Percentiles rank a stretch among this genome's conserved stretches.
Conservation (phyloP, 2,113 vertebrate species). For the Psittacula cyanocephala region DNA sequence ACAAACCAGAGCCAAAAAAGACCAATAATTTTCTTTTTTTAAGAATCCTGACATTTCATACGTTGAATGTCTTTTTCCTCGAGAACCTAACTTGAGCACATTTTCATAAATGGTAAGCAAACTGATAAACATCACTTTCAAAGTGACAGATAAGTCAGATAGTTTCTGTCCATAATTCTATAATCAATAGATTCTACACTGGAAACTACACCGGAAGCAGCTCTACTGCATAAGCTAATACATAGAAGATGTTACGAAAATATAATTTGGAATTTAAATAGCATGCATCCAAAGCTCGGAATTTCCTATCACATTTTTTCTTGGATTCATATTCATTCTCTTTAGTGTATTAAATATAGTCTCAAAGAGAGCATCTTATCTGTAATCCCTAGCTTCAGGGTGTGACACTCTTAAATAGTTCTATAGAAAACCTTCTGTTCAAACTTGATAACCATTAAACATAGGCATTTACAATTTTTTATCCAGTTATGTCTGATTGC, state of each 20-base stretch:
- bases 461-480: neutral
- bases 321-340: neutral
- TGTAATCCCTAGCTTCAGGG: constrained; percentile 14
- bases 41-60: neutral
- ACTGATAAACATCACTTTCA: neutral
- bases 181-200: neutral
- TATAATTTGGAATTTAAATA: constrained; percentile 9
- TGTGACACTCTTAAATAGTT: constrained; percentile 5
- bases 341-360: constrained; percentile 15
- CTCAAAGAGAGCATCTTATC: constrained; percentile 27
- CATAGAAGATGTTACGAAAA: neutral
- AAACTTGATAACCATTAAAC: constrained; percentile 51
- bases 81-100: neutral
- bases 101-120: neutral
- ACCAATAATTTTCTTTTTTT: neutral
- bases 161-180: neutral
- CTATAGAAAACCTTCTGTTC: constrained; percentile 13
- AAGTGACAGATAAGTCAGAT: neutral
- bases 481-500: neutral
- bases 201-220: neutral
- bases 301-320: constrained; percentile 9
- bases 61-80: neutral
- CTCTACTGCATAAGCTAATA: neutral
- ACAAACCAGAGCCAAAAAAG: accelerated
- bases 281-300: neutral